Base-by-base conservation (phyloP, 2,797 vertebrate species). In the Melanotaenia nigrans region DNA sequence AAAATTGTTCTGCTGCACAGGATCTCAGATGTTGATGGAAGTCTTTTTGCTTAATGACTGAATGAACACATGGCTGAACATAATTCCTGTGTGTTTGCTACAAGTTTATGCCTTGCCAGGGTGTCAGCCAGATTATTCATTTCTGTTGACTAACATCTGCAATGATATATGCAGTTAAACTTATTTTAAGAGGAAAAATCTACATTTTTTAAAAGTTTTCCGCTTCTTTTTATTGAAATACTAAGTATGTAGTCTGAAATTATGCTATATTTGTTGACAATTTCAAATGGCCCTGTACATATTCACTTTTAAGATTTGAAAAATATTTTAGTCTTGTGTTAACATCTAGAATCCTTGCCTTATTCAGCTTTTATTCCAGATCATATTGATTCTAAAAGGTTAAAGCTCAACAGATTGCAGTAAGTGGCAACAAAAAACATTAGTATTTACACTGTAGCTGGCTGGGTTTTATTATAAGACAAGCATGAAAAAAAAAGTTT, bases 31-130 rank as follows among this genome's bases (percentile, higher is more conserved):
- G 68, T 60, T 36, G 2, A 55, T 68, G 75, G 73, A 75, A 85
- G 74, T 45, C 56, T 73, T 67, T 67, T 71, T 54, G 51, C 51
- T 84, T 45, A 73, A 65, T 28, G 61, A 79, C 66, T 72, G 40
- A 78, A 81, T 77, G 74, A 82, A 79, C 75, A 75, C 68, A 65
- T 28, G 58, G 65, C 79, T 87, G 81, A 91, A 82, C 78, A 85
- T 90, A 86, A 89, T 87, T 86, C 71, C 68, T 75, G 84, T 71
- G 76, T 73, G 55, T 82, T 73, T 79, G 42, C 61, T 62, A 40
- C 65, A 85, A 75, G 30, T 77, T 71, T 84, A 75, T 65, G 71
- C 75, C 77, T 78, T 66, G 69, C 62, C 28, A 54, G 30, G 60
- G 68, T 35, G 40, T 78, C 33, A 38, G 10, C 36, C 2, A 11